Base-by-base conservation (phyloP, 1,140 invertebrate genomes). In the Triops cancriformis region DNA sequence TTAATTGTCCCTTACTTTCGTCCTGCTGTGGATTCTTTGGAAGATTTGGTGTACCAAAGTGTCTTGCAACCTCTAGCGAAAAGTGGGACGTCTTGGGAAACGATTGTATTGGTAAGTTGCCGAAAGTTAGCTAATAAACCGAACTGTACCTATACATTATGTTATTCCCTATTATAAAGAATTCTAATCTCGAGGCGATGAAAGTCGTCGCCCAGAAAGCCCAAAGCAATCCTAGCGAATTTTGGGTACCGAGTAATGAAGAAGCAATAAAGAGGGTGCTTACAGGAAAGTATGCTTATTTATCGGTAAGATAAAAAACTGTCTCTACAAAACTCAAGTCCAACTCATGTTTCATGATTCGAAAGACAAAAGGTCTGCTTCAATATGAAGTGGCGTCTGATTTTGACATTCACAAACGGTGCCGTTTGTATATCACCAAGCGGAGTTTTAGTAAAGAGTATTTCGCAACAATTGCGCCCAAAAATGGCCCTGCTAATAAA, bases 1-100 rank as follows among this genome's bases (percentile, higher is more conserved):
- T 73, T 77, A 72, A 73, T 27, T 10, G 76, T 77, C 10, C 76
- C 76, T 9, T 64, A 77, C 6, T 10, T 77, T 10, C 26, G 27
- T 26, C 76, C 76, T 1, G 41, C 37, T 37, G 37, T 41, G 14
- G 73, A 77, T 72, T 64, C 72, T 12, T 28, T 77, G 14, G 27
- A 26, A 14, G 76, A 77, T 11, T 23, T 77, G 51, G 51, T 64
- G 23, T 64, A 64, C 18, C 14, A 64, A 23, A 64, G 51, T 23
- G 51, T 12, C 18, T 64, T 64, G 51, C 5, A 64, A 18, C 51
- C 51, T 64, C 5, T 64, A 23, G 51, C 51, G 14, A 64, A 64
- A 7, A 64, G 51, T 23, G 51, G 51, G 6, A 64, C 51, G 5
- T 64, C 51, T 64, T 64, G 51, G 51, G 51, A 64, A 23, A 64